phyloP scores from a whole-genome alignment of 2,113 vertebrate genomes.

The Mystacornis crossleyi region DNA sequence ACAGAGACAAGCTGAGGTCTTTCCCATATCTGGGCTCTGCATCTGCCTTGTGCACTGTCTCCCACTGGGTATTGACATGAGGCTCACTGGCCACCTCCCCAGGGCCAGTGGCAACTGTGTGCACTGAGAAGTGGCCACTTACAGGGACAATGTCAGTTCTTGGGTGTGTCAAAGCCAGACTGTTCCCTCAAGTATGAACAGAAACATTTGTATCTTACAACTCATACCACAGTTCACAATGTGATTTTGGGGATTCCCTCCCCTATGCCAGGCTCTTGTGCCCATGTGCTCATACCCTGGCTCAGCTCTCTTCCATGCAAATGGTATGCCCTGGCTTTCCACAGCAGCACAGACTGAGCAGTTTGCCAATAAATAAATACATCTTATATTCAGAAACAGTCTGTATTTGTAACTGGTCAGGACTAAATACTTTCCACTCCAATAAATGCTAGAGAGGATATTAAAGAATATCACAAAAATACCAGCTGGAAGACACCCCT shows the following conservation, averaged over 20 bases:
- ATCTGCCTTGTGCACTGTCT: neutral
- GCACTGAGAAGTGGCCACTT: neutral
- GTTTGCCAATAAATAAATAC: neutral
- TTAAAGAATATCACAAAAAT: conserved; percentile 50
- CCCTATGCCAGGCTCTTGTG: neutral
- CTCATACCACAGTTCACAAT: neutral
- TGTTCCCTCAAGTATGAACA: neutral
- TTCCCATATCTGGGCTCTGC: neutral
- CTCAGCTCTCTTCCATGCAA: neutral
- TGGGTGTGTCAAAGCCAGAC: neutral
- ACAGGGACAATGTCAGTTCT: neutral
- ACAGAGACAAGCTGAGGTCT: neutral
- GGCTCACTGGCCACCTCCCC: neutral
- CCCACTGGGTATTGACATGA: neutral
- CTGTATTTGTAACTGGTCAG: neutral
- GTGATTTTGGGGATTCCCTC: neutral
- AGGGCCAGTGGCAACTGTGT: neutral
- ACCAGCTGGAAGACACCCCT: conserved; percentile 9
- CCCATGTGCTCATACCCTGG: neutral
- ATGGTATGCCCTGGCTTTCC: neutral
- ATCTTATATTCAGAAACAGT: neutral
- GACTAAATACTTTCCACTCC: conserved; percentile 50
- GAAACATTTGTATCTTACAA: neutral
- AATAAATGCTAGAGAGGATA: conserved; percentile 48
- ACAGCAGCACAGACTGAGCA: neutral